Percentiles rank a stretch among this genome's conserved stretches.
These are phyloP conservation scores for Acanthosoma haemorrhoidale DNA, from an alignment of 2,888 invertebrate genomes.

Conservation along the genomic window DNA sequence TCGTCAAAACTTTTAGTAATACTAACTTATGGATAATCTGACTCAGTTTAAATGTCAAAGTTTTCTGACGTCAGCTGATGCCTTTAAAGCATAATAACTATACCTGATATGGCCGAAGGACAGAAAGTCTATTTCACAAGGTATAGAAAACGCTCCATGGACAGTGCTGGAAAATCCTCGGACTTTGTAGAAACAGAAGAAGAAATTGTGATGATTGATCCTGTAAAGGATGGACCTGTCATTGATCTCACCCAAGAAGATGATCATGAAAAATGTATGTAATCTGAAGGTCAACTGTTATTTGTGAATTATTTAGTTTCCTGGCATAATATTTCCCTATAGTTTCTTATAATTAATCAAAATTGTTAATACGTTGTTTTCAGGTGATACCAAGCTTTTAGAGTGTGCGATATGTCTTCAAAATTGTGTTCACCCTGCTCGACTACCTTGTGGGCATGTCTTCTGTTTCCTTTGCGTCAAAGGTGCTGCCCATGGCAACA, in stretches of 20 bases:
- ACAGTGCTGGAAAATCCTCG: not conserved
- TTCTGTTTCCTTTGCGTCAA: slow-evolving; percentile 95
- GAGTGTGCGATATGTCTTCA: slow-evolving; percentile 93
- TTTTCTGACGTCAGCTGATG: not conserved
- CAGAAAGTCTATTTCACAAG: slow-evolving; percentile 22
- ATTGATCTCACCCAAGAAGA: slow-evolving; percentile 10
- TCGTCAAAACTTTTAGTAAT: no score
- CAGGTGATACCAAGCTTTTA: slow-evolving; percentile 40
- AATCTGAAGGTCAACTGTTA: not conserved
- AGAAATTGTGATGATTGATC: not conserved
- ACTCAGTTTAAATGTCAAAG: not conserved
- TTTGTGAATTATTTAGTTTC: not conserved
- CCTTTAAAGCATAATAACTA: not conserved
- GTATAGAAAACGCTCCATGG: not conserved
- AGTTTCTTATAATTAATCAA: no score
- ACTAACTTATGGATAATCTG: no score
- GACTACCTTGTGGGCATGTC: slow-evolving; percentile 88
- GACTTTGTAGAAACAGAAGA: not conserved
- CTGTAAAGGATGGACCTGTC: not conserved
- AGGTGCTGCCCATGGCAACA: slow-evolving; percentile 81
- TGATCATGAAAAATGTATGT: not conserved
- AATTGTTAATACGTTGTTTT: not conserved
- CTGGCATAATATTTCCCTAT: not conserved
- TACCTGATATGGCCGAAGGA: slow-evolving; percentile 23
- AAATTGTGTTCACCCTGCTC: slow-evolving; percentile 83